These are phyloP conservation scores for Capreolus pygargus DNA, from an alignment of 2,113 vertebrate genomes.

Conservation along the genomic window DNA sequence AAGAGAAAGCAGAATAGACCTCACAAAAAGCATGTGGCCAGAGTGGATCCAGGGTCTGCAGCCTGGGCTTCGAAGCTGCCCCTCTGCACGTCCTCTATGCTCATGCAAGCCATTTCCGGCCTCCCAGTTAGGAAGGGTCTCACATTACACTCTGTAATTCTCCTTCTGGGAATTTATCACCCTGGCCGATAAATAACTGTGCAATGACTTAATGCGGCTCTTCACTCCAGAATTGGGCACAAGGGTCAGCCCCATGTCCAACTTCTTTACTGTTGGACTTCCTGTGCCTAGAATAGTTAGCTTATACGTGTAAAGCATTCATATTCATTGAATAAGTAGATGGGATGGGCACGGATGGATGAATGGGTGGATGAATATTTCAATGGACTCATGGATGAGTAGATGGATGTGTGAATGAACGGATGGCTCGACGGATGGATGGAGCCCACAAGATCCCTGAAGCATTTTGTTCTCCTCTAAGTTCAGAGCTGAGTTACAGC, in stretches of 20 bases:
- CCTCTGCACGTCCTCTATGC: fast-evolving
- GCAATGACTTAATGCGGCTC: background rate
- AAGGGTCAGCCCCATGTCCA: background rate
- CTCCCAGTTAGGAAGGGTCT: background rate
- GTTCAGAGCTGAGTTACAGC: background rate
- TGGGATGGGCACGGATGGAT: too few species aligned
- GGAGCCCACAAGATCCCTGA: background rate
- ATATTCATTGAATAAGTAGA: background rate
- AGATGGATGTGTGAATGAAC: fast-evolving
- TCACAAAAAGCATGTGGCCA: background rate
- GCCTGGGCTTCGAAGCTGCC: too few species aligned
- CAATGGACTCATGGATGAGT: background rate
- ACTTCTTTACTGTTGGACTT: background rate
- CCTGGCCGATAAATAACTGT: background rate
- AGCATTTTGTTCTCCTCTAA: background rate
- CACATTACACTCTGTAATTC: background rate
- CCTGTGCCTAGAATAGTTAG: background rate
- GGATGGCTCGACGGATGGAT: background rate
- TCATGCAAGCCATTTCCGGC: background rate
- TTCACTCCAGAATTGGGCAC: background rate
- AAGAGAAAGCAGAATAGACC: background rate
- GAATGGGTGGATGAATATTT: background rate
- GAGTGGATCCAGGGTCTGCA: background rate
- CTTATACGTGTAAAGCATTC: background rate
- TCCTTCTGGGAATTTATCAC: background rate